Evolutionary conservation across 1,140 invertebrate species (phyloP).

Genomic region (Bombus breviceps): DNA sequence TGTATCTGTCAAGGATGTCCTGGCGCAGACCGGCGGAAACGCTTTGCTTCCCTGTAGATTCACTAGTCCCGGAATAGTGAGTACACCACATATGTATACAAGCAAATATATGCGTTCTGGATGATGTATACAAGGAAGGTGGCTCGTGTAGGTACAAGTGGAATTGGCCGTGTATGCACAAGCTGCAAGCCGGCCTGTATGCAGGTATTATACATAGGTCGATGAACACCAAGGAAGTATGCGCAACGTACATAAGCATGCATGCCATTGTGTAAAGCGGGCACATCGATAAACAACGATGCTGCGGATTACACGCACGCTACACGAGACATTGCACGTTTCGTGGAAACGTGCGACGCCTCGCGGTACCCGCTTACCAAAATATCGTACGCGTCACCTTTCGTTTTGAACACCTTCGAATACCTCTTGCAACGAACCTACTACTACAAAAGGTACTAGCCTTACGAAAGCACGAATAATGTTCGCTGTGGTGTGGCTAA

Average conservation of each 20-base stretch:
- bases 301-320: slow-evolving; percentile 30
- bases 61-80: slow-evolving; percentile 69
- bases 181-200: not conserved
- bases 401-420: not conserved
- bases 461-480: not conserved
- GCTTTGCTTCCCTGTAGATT: slow-evolving; percentile 68
- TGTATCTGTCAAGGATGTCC: slow-evolving; percentile 61
- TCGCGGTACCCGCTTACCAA: not conserved
- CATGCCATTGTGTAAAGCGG: slow-evolving; percentile 15
- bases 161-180: not conserved
- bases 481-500: not conserved
- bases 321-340: not conserved
- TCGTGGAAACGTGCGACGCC: not conserved
- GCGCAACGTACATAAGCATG: slow-evolving; percentile 35
- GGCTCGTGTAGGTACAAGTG: slow-evolving; percentile 19
- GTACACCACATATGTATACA: slow-evolving; percentile 53
- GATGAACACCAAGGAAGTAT: slow-evolving; percentile 40
- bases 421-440: not conserved
- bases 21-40: slow-evolving; percentile 66
- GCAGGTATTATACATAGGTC: slow-evolving; percentile 34
- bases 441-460: not conserved
- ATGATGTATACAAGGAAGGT: slow-evolving; percentile 45
- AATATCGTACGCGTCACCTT: not conserved
- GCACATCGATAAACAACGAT: slow-evolving; percentile 19
- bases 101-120: slow-evolving; percentile 62